Base-by-base conservation (phyloP, 2,888 invertebrate genomes). In the Andrena bicolor region DNA sequence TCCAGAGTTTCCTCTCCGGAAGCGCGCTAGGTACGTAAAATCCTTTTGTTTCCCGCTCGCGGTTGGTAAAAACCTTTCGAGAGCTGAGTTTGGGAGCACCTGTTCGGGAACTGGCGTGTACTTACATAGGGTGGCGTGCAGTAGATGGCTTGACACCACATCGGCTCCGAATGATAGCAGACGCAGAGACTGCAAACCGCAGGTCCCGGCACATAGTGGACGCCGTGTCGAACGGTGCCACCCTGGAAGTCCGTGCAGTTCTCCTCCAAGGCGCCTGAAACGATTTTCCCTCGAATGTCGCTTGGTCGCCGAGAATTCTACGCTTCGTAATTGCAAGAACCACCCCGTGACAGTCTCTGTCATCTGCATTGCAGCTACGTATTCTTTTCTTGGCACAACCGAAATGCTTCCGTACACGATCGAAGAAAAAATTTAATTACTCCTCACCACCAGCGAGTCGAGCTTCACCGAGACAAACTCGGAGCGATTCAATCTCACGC, bases 101-200 rank as follows among this genome's bases (percentile, higher is more conserved):
- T 49, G 30, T 60, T 32, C 8, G 41, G 16, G 16, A 41, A n/a
- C 23, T 10, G 16, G 3, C 20, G 26, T 35, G 2, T 80, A 96
- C 97, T 96, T 92, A 97, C 97, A 94, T 97, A 97, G 87, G 97
- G 97, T 76, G 97, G 97, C 93, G 97, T 96, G 94, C 97, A 97
- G 94, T 97, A 97, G 91, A 97, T 97, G 70, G 97, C 97, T 94
- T 97, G 96, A 94, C 97, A 97, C 97, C 97, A 97, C 95, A 96
- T 96, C 68, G 97, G 97, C 92, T 97, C 96, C 35, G 97, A 96
- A 94, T 97, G 97, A 94, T 97, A 97, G 94, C 97, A 97, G 71
- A 97, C 97, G 93, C 97, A 97, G 86, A 97, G 95, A 78, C 97
- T 97, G 93, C 97, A 97, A 71, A 97, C 97, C 5, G 97, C 97